Evolutionary conservation across 64 coral and sea anemone species (phyloP), one percentile per base, ranked within the genome.

Genomic region (Montipora foliosa): DNA sequence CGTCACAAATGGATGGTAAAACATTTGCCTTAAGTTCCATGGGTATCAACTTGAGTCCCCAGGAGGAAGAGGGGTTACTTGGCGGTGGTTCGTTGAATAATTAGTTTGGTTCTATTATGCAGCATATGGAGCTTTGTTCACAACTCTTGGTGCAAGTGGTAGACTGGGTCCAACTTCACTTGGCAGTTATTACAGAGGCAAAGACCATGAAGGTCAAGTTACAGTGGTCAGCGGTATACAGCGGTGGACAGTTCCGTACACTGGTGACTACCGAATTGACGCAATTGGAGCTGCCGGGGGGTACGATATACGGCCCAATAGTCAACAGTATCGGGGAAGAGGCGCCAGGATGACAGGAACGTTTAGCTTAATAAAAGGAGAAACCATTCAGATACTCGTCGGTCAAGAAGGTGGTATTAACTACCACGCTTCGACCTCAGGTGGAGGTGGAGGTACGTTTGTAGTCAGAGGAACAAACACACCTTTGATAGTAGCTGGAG

Each of bases 371-470:
- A 64, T 13, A 14, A 64, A 64, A 64, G 8, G 13, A 7, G 60
- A 64, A 64, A 64, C 12, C 8, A 64, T 64, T 14, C 60, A 64
- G 60, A 64, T 64, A 10, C 60, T 64, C 2, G 60, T 64, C 12
- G 60, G 60, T 64, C 60, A 64, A 14, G 60, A 64, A 64, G 60
- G 60, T 3, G 60, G 60, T 7, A 64, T 64, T 64, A 64, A 64
- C 60, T 6, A 3, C 60, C 2, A 3, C 51, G 8, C 5, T 5
- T 1, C 51, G 51, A 64, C 60, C 13, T 81, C 78, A 10, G 87
- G 93, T 19, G 93, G 93, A 69, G 91, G 91, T 3, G 92, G 92
- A 20, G 92, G 92, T 3, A 81, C 61, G 14, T 94, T 94, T 94
- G 84, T 94, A 5, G 88, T 89, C 59, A 94, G 55, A 6, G 14